These are phyloP conservation scores for Trogon melanurus DNA, from an alignment of 2,113 vertebrate species.

Conservation along the genomic window DNA sequence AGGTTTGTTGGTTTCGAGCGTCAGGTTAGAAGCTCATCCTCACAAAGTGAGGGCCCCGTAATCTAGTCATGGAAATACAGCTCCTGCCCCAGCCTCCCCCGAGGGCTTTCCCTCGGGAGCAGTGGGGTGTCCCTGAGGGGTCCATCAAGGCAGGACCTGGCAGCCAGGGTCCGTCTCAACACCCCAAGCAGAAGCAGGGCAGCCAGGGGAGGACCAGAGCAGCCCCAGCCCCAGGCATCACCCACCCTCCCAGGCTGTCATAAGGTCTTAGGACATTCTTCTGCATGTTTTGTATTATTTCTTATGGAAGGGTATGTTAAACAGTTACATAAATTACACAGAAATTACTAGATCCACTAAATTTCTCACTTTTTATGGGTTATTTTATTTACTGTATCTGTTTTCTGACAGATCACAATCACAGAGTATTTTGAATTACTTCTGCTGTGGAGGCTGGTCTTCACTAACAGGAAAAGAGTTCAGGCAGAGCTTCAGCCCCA, in stretches of 20 bases:
- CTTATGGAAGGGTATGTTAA: neutral
- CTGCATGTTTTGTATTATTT: neutral
- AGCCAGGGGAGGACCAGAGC: too few species aligned
- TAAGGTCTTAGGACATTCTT: neutral
- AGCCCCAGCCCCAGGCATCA: too few species aligned
- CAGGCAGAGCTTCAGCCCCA: neutral
- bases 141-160: neutral
- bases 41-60: neutral
- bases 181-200: too few species aligned
- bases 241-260: too few species aligned
- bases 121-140: accelerated
- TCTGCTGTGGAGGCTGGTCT: neutral
- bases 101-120: neutral
- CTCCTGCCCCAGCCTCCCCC: accelerated
- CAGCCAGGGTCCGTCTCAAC: neutral
- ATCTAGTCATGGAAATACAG: neutral
- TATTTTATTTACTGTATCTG: neutral
- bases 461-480: neutral
- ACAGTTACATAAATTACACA: neutral
- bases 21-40: neutral
- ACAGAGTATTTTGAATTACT: neutral
- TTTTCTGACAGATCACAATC: neutral
- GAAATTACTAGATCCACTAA: neutral
- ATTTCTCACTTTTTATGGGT: neutral
- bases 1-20: accelerated